Base-by-base conservation (phyloP, 1,140 invertebrate species). In the Colletes latitarsis region DNA sequence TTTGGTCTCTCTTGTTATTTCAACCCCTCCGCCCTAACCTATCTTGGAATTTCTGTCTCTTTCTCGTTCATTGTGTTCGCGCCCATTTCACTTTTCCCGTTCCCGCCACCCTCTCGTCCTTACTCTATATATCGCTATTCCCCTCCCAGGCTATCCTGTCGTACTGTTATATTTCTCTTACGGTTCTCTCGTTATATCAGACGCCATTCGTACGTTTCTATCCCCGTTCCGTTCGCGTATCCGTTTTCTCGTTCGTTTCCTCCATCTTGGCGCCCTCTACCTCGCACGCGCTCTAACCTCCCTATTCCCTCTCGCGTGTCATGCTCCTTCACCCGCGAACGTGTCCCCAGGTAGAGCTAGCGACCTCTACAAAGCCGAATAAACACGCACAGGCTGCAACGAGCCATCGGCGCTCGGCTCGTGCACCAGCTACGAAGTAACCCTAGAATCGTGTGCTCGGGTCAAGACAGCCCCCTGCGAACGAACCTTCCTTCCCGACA, bases 321-420 rank as follows among this genome's bases (percentile, higher is more conserved):
- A 39, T 57, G 17, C 39, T 8, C 14, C 41, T 41, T 46, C 43
- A 39, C 63, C 68, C 75, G 55, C 30, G 63, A 60, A 79, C 64
- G 39, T 19, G 55, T 84, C 52, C 77, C 76, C 76, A 84, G 79
- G 78, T 85, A 58, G 69, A 85, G 55, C 82, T 82, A 19, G 57
- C 72, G 72, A 80, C 82, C 82, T 80, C 66, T 43, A 57, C 58
- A 17, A 46, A 80, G 21, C 52, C 58, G 76, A 60, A 57, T 43
- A 63, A 63, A 64, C 52, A 73, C 49, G 55, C n/a, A 41, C 66
- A 30, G 10, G 30, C 19, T 60, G 43, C 55, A n/a, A 60, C 74
- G 39, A 30, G 15, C 14, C 46, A 67, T 8, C 17, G n/a, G n/a
- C n/a, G n/a, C n/a, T n/a, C n/a, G 41, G 30, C 10, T 14, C 1